Evolutionary conservation across 1,140 invertebrate species (phyloP).

Genomic region (Aricia agestis): DNA sequence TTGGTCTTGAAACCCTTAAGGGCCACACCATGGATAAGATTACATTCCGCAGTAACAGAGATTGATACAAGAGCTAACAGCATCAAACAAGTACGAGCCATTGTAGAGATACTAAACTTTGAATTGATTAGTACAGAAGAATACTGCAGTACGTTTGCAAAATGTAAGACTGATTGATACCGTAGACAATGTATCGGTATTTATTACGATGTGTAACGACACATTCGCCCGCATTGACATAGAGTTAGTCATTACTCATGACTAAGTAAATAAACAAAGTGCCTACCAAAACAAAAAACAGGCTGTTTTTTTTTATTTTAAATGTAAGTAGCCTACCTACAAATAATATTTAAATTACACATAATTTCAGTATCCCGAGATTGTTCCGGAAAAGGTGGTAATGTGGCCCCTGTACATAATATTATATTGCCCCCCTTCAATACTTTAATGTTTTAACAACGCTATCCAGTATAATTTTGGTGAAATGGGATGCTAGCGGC

Average conservation of each 20-base stretch:
- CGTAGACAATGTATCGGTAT: background rate
- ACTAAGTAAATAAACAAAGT: background rate
- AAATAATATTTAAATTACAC: too few species aligned
- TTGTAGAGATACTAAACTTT: conserved; percentile 23
- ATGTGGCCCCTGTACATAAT: too few species aligned
- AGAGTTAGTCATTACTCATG: background rate
- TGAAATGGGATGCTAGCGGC: too few species aligned
- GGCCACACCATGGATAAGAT: conserved; percentile 32
- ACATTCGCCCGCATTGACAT: background rate
- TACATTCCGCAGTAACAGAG: conserved; percentile 29
- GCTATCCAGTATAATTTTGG: too few species aligned
- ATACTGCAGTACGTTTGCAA: too few species aligned
- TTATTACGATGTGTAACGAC: background rate
- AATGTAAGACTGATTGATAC: background rate
- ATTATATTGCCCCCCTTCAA: too few species aligned
- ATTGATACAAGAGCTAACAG: conserved; percentile 28
- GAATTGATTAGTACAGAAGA: too few species aligned
- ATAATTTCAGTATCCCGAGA: too few species aligned
- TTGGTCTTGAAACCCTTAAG: conserved; percentile 28
- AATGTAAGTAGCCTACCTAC: background rate
- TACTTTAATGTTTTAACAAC: too few species aligned
- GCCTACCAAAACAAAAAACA: background rate
- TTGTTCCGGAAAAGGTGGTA: too few species aligned
- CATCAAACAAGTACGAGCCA: conserved; percentile 37
- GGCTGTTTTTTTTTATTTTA: background rate